Percentiles rank a stretch among this genome's conserved stretches.
These are phyloP conservation scores for Marisa cornuarietis DNA, from an alignment of 1,140 invertebrate species.

Conservation along the genomic window DNA sequence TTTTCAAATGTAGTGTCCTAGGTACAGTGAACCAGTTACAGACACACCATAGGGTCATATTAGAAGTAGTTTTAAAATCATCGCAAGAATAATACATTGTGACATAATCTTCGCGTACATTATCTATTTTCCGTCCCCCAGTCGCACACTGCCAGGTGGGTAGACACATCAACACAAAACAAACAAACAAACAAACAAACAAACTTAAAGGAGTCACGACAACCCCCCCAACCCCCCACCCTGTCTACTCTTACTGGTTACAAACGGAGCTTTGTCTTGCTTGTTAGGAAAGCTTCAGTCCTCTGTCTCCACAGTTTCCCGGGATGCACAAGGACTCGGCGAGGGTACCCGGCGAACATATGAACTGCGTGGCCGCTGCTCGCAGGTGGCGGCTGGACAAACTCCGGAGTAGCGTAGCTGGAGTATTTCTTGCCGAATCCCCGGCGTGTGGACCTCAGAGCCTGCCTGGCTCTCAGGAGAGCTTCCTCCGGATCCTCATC, in stretches of 20 bases:
- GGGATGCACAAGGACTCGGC: conserved; percentile 14
- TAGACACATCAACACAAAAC: neutral
- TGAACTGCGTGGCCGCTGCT: neutral
- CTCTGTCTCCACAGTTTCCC: conserved; percentile 3
- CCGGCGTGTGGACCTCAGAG: neutral
- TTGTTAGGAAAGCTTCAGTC: neutral
- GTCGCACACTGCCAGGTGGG: neutral
- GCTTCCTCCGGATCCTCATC: conserved; percentile 3
- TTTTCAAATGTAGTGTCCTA: too few relatives aligned
- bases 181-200: neutral
- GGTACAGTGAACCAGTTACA: too few relatives aligned
- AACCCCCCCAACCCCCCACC: neutral
- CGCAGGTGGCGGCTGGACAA: neutral
- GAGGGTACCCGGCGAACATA: conserved; percentile 18
- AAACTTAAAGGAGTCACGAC: neutral
- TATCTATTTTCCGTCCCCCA: too few relatives aligned
- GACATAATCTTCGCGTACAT: too few relatives aligned
- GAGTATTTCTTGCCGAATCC: neutral
- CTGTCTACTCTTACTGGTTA: too few relatives aligned
- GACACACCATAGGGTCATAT: too few relatives aligned
- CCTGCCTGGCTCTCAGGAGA: neutral
- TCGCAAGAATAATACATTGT: too few relatives aligned
- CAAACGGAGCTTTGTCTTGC: too few relatives aligned
- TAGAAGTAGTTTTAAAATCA: too few relatives aligned
- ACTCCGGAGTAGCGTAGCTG: neutral